Evolutionary conservation across 1,140 invertebrate genomes (phyloP), one percentile per base, ranked within the genome.

Genomic region (Homalodisca vitripennis): DNA sequence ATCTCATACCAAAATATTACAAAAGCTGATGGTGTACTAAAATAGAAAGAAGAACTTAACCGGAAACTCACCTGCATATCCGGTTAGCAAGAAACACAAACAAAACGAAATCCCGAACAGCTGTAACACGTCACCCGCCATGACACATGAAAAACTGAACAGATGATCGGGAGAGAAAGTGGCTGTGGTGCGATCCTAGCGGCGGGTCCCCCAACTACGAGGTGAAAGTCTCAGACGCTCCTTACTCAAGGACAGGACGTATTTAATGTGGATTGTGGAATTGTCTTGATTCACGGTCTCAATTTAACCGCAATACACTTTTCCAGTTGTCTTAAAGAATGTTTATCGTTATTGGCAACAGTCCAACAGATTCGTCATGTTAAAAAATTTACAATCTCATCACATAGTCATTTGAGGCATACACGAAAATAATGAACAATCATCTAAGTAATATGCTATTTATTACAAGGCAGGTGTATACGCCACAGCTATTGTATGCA

Each of bases 91-190:
- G 29, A 60, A 60, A 60, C 55, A 60, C 55, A 60, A 60, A 60
- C 22, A 60, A 60, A 26, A 2, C 22, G 55, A 60, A 60, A 60
- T 27, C 27, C 55, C 55, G 55, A 60, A 26, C 24, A 53, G 48
- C 22, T 60, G 22, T 6, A 60, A 60, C 55, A 60, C 55, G 55
- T 60, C 55, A 22, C 14, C 55, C 55, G 55, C 55, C 55, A 60
- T 60, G 55, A 60, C 55, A 60, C 26, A 60, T 26, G 26, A 41
- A n/a, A n/a, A 41, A 41, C 34, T 41, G 22, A 60, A 27, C 55
- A 60, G 55, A 60, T 60, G 55, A 60, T 60, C 27, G 22, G n/a
- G n/a, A 60, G 55, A 60, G 55, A 60, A 60, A 60, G 55, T 60
- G 55, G 14, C 26, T 6, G n/a, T 3, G 6, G 55, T 26, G 55